Conservation (phyloP, 2,113 vertebrate genomes). For the Penelope pileata region DNA sequence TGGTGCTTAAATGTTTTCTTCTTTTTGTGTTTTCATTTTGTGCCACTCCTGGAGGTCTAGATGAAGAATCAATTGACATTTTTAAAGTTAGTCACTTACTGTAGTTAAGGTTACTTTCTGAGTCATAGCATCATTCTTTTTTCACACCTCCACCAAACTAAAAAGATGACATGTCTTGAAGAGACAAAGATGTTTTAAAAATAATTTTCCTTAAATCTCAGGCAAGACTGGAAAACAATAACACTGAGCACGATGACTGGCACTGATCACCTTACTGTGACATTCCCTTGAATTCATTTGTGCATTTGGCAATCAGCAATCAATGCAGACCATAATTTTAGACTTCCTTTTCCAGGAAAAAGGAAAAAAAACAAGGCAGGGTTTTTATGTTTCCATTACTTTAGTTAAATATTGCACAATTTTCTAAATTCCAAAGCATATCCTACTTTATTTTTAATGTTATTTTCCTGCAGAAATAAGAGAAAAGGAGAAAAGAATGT, state of each 20-base stretch:
- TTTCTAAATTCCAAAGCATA: not conserved
- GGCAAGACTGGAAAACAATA: not conserved
- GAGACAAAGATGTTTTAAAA: rapidly evolving
- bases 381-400: not conserved
- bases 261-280: not conserved
- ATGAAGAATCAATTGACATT: not conserved
- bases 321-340: not conserved
- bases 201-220: not conserved
- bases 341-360: not conserved
- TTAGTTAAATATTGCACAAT: not conserved
- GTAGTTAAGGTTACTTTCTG: not conserved
- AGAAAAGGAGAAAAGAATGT: not conserved
- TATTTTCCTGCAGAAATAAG: not conserved
- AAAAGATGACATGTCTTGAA: not conserved
- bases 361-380: not conserved
- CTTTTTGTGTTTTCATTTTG: not conserved
- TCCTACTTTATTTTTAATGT: not conserved
- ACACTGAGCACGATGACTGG: not conserved
- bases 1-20: not conserved
- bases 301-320: not conserved
- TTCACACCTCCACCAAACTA: not conserved
- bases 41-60: not conserved
- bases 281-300: not conserved
- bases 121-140: not conserved
- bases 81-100: not conserved